Evolutionary conservation across 2,797 vertebrate genomes (phyloP).

Genomic region (Sebastolobus alascanus): DNA sequence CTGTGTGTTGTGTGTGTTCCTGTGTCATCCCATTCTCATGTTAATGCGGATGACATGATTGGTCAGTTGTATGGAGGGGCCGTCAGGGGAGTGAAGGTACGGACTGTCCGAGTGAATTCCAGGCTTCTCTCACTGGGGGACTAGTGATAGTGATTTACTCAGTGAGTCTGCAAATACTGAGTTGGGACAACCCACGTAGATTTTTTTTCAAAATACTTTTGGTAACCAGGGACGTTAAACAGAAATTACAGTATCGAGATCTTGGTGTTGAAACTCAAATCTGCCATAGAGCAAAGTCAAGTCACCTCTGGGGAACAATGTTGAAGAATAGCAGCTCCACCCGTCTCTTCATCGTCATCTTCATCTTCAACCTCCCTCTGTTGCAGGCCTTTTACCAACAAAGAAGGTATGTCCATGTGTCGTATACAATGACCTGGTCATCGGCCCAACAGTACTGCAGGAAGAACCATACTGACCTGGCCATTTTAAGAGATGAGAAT

Average conservation of each 20-base stretch:
- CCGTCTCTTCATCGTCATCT: background rate
- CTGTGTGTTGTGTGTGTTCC: background rate
- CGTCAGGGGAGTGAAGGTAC: background rate
- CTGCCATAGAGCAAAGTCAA: background rate
- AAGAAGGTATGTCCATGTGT: background rate
- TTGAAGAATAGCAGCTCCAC: background rate
- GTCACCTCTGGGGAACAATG: conserved; percentile 7
- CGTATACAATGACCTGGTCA: background rate
- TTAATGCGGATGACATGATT: background rate
- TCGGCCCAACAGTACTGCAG: conserved; percentile 13
- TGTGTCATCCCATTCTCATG: background rate
- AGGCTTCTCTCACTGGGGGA: background rate
- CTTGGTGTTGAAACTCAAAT: background rate
- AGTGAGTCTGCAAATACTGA: background rate
- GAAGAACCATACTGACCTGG: background rate
- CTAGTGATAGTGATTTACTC: background rate
- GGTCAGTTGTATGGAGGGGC: background rate
- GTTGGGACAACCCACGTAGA: background rate
- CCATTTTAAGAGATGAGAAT: background rate
- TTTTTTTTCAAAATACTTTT: background rate
- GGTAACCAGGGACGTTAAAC: background rate
- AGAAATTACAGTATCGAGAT: background rate
- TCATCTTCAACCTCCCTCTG: conserved; percentile 16
- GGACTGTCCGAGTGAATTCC: background rate
- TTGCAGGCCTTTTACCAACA: background rate